Percentiles rank a stretch among this genome's conserved stretches.
These are phyloP conservation scores for Mustela lutreola DNA, from an alignment of 2,113 vertebrate genomes.

Conservation along the genomic window DNA sequence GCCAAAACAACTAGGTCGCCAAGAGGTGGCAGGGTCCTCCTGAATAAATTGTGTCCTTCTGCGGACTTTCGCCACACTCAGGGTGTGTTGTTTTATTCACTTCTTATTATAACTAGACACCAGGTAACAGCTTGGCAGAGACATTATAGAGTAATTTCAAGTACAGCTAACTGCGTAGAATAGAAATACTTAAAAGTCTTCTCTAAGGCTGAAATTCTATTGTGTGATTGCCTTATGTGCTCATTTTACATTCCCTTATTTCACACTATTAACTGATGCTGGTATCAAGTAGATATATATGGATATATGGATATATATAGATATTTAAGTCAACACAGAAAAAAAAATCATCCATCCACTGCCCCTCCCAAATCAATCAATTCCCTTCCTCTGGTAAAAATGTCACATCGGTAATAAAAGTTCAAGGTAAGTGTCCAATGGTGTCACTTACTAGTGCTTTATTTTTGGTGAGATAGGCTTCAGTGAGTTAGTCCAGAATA, in stretches of 20 bases:
- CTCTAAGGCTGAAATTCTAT: neutral
- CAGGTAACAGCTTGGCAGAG: neutral
- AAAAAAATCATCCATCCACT: neutral
- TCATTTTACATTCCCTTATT: neutral
- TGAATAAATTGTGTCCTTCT: neutral
- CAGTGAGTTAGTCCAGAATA: neutral
- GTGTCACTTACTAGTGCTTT: neutral
- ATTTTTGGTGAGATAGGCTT: neutral
- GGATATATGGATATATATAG: neutral
- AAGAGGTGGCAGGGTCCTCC: neutral
- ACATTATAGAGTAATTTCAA: neutral
- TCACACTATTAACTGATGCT: neutral
- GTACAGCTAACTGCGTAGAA: neutral
- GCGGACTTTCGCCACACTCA: neutral
- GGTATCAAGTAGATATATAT: neutral
- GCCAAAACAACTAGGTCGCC: neutral
- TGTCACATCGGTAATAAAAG: neutral
- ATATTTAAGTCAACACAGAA: neutral
- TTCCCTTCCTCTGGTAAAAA: neutral
- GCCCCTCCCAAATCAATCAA: neutral
- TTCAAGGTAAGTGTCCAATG: neutral
- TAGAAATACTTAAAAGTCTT: neutral
- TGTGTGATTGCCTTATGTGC: neutral
- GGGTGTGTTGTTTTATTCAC: neutral
- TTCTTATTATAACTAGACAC: neutral